Base-by-base conservation (phyloP, 2,888 invertebrate genomes). In the Scaptomyza reducta region DNA sequence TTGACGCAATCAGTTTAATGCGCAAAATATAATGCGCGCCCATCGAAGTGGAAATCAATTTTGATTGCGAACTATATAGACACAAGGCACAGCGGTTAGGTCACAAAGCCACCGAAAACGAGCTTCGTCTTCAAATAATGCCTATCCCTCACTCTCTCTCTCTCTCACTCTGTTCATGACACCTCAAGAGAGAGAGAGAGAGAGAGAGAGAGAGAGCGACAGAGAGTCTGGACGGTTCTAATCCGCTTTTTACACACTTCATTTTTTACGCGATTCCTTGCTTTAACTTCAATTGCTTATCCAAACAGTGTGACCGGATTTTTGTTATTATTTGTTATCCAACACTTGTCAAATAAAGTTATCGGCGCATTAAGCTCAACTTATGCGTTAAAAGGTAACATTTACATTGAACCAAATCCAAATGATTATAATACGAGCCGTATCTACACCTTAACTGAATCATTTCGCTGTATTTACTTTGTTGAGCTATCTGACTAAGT, bases 1-100 rank as follows among this genome's bases (percentile, higher is more conserved):
- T 74, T 57, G 57, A 61, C 74, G 66, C 74, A 74, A 74, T 74
- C 73, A 74, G 66, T 58, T 61, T 66, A 70, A 70, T 70, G 66
- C 65, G 35, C 65, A 65, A 51, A 56, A 46, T 66, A 66, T 66
- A 66, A 65, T 66, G 70, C 60, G 74, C 61, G 47, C 25, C 47
- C 70, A 70, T 55, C 70, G 70, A 49, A 61, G 60, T 70, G 73
- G 70, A 74, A 74, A 70, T 61, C 74, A 66, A 74, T 70, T 74
- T 61, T 74, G 75, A 74, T 74, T 74, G 70, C 70, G 22, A 55
- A 70, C 60, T 55, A 58, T 55, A 58, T 54, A 45, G 13, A 35
- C 46, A 29, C 27, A 33, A 42, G 35, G 16, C 35, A 38, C 18
- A 38, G 25, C 50, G 38, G 50, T 40, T 38, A 16, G 25, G 11